Evolutionary conservation across 2,888 invertebrate genomes (phyloP), one percentile per base, ranked within the genome.

Genomic region (Phortica okadai): DNA sequence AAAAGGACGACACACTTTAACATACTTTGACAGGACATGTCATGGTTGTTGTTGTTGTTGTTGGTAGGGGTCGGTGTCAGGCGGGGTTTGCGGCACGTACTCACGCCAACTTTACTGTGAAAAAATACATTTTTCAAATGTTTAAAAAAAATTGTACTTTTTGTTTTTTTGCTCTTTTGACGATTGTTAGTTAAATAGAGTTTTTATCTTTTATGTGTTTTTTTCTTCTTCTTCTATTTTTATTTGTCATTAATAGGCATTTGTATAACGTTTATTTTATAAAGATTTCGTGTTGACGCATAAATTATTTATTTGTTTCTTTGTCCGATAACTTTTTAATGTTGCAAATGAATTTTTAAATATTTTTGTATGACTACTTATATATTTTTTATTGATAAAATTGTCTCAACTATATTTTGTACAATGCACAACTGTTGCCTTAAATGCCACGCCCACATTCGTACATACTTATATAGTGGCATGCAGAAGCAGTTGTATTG

Each of bases 1-100:
- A 84, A 84, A 81, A 75, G 80, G 41, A 72, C 33, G 41, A 54
- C 33, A 72, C 70, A 72, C 62, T 54, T 69, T 72, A 33, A 70
- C 70, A 70, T 21, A 16, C 56, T 54, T 69, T 72, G 56, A 72
- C 70, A 72, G 70, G 70, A 72, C 56, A 72, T 56, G 56, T 50
- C 50, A 50, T 50, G 50, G 14, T 1, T 50, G 50, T 45, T 45
- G 45, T 45, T 10, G 45, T 45, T 10, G 1, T 10, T 45, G 45
- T 5, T 50, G 50, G 14, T 8, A 8, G 14, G 8, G 50, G 50
- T 50, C 50, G 14, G 14, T 3, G 50, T 50, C 50, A 33, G 50
- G 6, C 50, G 50, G 50, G 8, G 50, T 8, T 3, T 8, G 50
- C 6, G 6, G 50, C 8, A 14, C 50, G 14, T 14, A 50, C 50